Percentiles rank a stretch among this genome's conserved stretches.
Evolutionary conservation across 1,140 invertebrate species (phyloP).

Genomic region (Tetranychus urticae): DNA sequence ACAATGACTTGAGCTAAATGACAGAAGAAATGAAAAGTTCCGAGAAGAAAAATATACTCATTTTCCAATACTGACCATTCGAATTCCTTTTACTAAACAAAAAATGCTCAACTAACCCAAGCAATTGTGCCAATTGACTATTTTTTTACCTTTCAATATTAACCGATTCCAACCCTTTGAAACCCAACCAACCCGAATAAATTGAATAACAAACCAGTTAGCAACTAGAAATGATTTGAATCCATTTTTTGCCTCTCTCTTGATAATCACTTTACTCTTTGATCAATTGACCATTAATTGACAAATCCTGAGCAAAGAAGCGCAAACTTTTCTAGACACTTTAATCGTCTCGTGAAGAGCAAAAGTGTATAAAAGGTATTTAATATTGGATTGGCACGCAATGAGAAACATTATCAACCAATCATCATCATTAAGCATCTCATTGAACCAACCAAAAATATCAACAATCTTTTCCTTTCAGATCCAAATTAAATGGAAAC

Average conservation of each 20-base stretch:
- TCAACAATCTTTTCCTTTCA: too few relatives aligned
- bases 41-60: background rate
- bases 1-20: background rate
- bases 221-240: slow-evolving; percentile 21
- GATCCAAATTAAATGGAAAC: too few relatives aligned
- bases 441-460: too few relatives aligned
- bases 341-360: background rate
- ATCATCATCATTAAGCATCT: too few relatives aligned
- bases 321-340: background rate
- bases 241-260: background rate
- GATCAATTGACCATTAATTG: background rate
- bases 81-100: background rate
- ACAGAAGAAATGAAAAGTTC: background rate
- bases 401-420: too few relatives aligned
- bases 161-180: background rate
- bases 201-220: slow-evolving; percentile 28
- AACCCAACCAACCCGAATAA: background rate
- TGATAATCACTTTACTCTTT: background rate
- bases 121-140: background rate
- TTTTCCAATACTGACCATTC: background rate
- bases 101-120: background rate
- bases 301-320: background rate
- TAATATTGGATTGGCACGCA: too few relatives aligned
- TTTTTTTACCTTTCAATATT: background rate
- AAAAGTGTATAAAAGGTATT: too few relatives aligned